phyloP scores from a whole-genome alignment of 2,888 invertebrate genomes.

The Tridacna crocea region DNA sequence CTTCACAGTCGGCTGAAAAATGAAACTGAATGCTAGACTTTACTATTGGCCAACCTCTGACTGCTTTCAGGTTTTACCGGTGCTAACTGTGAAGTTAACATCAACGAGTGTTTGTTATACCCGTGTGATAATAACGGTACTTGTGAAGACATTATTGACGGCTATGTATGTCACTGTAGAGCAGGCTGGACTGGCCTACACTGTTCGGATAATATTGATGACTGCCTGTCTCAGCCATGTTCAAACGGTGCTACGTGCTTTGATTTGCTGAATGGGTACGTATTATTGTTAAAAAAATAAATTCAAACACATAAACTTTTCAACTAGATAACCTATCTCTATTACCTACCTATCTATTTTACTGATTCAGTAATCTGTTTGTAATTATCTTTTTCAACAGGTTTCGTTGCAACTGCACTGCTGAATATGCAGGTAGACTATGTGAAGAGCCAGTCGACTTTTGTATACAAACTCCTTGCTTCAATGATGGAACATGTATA shows the following conservation, averaged over 20 bases:
- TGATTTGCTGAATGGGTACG: slow-evolving; percentile 36
- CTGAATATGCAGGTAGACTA: slow-evolving; percentile 38
- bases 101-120: slow-evolving; percentile 44
- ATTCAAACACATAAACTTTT: neutral
- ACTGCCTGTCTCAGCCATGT: slow-evolving; percentile 40
- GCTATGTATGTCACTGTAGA: slow-evolving; percentile 36
- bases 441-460: slow-evolving; percentile 41
- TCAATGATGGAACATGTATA: slow-evolving; percentile 36
- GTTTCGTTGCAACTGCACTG: slow-evolving; percentile 47
- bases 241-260: slow-evolving; percentile 34
- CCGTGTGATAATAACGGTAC: slow-evolving; percentile 47
- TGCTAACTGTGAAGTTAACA: slow-evolving; percentile 41
- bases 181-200: slow-evolving; percentile 27
- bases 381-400: slow-evolving; percentile 13
- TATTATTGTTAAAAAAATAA: neutral
- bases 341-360: too few relatives aligned
- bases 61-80: slow-evolving; percentile 46
- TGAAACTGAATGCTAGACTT: too few relatives aligned
- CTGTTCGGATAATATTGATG: slow-evolving; percentile 39
- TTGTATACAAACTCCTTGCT: slow-evolving; percentile 35
- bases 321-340: too few relatives aligned
- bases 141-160: slow-evolving; percentile 36
- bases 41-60: too few relatives aligned
- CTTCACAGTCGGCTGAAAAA: too few relatives aligned
- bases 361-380: too few relatives aligned